A percentile compares a stretch with the other conserved stretches of the same genome.
Conservation (phyloP, 2,888 invertebrate genomes). For the Lithophane semibrunnea region DNA sequence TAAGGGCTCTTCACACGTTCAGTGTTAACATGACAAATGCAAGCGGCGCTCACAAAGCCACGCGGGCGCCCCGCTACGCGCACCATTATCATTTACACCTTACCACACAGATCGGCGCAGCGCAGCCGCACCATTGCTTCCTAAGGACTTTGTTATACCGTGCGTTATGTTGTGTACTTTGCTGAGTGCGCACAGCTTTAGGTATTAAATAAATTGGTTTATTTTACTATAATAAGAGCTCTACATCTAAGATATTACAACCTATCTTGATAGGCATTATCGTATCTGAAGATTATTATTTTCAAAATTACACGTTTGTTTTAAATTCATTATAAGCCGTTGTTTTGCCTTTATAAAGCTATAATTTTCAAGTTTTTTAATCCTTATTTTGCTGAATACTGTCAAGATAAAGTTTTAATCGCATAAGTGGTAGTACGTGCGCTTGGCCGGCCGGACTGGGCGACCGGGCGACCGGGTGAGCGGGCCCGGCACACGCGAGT, state of each 20-base stretch:
- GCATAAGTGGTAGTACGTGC: conserved; percentile 52
- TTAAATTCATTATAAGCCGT: conserved; percentile 4
- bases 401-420: conserved; percentile 52
- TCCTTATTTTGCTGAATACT: conserved; percentile 23
- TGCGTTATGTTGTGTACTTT: conserved; percentile 35
- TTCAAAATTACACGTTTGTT: conserved; percentile 27
- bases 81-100: conserved; percentile 77
- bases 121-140: conserved; percentile 48
- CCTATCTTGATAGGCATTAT: not conserved
- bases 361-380: conserved; percentile 24
- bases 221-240: not conserved
- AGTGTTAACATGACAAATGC: conserved; percentile 90
- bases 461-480: conserved; percentile 25
- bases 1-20: conserved; percentile 88
- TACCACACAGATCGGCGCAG: conserved; percentile 71
- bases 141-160: conserved; percentile 51
- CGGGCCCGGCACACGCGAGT: conserved; percentile 72
- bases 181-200: conserved; percentile 9
- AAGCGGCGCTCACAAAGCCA: conserved; percentile 77
- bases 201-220: not conserved
- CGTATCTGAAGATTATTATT: conserved; percentile 8
- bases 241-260: conserved; percentile 1
- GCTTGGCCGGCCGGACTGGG: conserved; percentile 51
- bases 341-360: conserved; percentile 17
- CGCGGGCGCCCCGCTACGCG: conserved; percentile 77